Conservation (phyloP, 1,140 invertebrate genomes). For the Bombus sibiricus region DNA sequence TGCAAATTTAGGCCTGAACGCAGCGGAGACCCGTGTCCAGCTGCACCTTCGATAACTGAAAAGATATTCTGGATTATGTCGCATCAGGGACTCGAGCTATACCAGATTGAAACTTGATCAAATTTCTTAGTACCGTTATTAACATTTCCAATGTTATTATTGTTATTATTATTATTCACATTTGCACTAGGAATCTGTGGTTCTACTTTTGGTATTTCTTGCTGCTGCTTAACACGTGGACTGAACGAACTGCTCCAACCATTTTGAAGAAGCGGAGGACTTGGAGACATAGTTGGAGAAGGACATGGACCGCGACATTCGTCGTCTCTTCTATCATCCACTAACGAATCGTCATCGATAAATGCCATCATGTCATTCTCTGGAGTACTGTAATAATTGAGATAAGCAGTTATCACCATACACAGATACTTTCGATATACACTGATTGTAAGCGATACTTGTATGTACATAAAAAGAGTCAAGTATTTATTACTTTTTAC, state of each 20-base stretch:
- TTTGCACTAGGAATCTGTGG: conserved; percentile 69
- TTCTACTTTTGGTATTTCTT: conserved; percentile 65
- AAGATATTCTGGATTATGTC: background rate
- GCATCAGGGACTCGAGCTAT: background rate
- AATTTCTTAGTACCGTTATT: conserved; percentile 53
- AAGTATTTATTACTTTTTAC: background rate
- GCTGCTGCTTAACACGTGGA: conserved; percentile 54
- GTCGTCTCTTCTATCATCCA: conserved; percentile 71
- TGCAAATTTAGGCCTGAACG: conserved; percentile 84
- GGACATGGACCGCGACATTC: conserved; percentile 66
- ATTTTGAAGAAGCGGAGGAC: conserved; percentile 73
- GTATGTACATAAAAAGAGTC: background rate
- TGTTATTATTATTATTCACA: conserved; percentile 83
- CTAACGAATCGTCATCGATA: conserved; percentile 80
- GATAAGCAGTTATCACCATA: background rate
- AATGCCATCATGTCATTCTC: conserved; percentile 82
- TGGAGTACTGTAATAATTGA: conserved; percentile 73
- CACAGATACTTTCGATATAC: background rate
- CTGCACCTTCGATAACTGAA: conserved; percentile 70
- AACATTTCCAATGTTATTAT: conserved; percentile 72
- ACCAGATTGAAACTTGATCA: background rate
- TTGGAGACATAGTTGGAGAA: conserved; percentile 67
- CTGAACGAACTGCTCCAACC: conserved; percentile 74
- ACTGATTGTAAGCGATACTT: too few species aligned
- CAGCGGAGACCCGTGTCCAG: conserved; percentile 83